Conservation (phyloP, 2,797 vertebrate species). For the Hyperoplus immaculatus region DNA sequence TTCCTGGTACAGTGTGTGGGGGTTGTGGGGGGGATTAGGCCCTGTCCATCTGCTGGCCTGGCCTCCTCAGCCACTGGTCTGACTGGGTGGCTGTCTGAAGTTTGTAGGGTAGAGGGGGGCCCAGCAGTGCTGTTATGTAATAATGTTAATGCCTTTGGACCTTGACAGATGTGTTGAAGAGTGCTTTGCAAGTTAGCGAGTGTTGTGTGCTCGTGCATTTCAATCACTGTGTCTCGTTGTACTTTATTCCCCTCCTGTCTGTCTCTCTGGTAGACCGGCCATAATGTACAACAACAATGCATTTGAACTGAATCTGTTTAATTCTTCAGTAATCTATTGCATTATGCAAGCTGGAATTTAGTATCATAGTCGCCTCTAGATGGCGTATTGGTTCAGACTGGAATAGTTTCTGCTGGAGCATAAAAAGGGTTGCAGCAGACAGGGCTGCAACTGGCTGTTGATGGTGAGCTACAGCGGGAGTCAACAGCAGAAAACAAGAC, state of each 20-base stretch:
- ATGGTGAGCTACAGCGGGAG: conserved; percentile 30
- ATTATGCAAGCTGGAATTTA: background rate
- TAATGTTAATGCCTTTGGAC: conserved; percentile 60
- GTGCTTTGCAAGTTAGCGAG: conserved; percentile 26
- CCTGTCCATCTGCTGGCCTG: conserved; percentile 65
- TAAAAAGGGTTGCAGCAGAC: conserved; percentile 31
- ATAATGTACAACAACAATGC: background rate
- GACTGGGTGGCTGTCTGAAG: conserved; percentile 39
- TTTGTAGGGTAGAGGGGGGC: conserved; percentile 15
- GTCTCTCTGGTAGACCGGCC: background rate
- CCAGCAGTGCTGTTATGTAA: conserved; percentile 62
- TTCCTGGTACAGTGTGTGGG: conserved; percentile 39
- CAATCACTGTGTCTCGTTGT: conserved; percentile 4
- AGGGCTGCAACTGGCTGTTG: conserved; percentile 17
- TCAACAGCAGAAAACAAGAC: conserved; percentile 36
- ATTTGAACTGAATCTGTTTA: conserved; percentile 9
- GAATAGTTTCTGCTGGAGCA: conserved; percentile 22
- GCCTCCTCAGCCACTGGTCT: conserved; percentile 55
- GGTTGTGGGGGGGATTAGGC: conserved; percentile 34
- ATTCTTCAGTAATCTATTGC: conserved; percentile 29
- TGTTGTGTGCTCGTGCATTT: conserved; percentile 11
- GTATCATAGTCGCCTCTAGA: conserved; percentile 52
- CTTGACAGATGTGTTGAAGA: conserved; percentile 65
- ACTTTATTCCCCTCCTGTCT: background rate
- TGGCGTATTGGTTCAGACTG: conserved; percentile 56